Percentiles rank a stretch among this genome's conserved stretches.
These are phyloP conservation scores for Polyodon spathula DNA, from an alignment of 2,113 vertebrate genomes.

Conservation along the genomic window DNA sequence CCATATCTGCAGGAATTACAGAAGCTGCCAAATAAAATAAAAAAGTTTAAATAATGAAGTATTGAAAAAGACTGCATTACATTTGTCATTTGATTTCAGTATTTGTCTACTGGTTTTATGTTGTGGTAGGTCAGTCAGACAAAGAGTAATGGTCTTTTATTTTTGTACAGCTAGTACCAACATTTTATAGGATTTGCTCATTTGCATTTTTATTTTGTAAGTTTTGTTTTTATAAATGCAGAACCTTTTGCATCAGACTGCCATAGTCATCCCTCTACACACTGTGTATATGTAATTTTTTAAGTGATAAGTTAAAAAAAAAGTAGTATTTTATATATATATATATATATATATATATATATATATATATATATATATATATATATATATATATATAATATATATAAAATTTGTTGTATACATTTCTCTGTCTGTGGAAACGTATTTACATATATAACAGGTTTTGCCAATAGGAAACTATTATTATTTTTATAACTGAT, in stretches of 20 bases:
- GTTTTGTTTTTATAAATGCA: background rate
- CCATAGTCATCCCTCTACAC: background rate
- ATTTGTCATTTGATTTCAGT: too few relatives aligned
- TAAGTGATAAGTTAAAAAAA: too few relatives aligned
- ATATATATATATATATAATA: too few relatives aligned
- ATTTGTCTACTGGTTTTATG: too few relatives aligned
- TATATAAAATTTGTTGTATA: too few relatives aligned
- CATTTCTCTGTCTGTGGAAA: slow-evolving; percentile 18
- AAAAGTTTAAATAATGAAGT: too few relatives aligned
- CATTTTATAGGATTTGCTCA: background rate
- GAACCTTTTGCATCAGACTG: background rate
- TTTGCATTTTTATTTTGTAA: background rate
- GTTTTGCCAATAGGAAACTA: slow-evolving; percentile 14
- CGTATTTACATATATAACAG: slow-evolving; percentile 17
- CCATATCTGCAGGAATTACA: too few relatives aligned
- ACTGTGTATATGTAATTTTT: slow-evolving; percentile 4
- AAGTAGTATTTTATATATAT: too few relatives aligned
- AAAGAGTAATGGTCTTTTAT: background rate
- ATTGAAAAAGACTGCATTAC: too few relatives aligned
- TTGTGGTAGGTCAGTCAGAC: background rate
- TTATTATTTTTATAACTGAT: slow-evolving; percentile 31
- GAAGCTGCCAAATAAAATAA: too few relatives aligned
- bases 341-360: too few relatives aligned
- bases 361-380: too few relatives aligned
- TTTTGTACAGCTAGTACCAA: background rate